Evolutionary conservation across 2,797 vertebrate species (phyloP).

Genomic region (Chloroceryle amazona): DNA sequence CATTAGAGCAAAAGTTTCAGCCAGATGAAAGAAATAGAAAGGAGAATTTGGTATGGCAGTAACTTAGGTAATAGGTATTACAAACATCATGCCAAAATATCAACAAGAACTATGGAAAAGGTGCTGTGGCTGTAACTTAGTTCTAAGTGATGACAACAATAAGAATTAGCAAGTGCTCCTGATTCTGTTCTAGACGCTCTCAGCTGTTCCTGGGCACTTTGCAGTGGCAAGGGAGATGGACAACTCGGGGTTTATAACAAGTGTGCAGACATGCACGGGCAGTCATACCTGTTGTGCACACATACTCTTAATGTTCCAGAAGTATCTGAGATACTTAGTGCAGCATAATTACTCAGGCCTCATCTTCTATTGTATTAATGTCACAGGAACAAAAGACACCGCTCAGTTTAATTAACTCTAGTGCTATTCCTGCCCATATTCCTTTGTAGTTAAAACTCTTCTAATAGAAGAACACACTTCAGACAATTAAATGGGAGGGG

Average conservation of each 20-base stretch:
- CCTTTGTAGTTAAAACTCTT: background rate
- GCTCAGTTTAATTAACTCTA: background rate
- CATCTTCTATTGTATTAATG: background rate
- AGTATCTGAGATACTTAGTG: background rate
- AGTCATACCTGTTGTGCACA: background rate
- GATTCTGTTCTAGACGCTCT: background rate
- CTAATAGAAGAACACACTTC: background rate
- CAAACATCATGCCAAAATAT: background rate
- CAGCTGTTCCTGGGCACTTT: background rate
- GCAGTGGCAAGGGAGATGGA: background rate
- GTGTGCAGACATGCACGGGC: background rate
- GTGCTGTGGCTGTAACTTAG: accelerated
- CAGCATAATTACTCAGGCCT: background rate
- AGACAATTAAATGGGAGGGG: background rate
- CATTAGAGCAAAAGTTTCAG: background rate
- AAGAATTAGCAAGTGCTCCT: background rate
- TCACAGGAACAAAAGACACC: background rate
- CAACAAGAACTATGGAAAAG: background rate
- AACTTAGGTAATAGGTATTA: background rate
- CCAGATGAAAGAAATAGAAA: slow-evolving; percentile 1
- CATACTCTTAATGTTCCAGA: background rate
- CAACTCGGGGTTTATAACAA: background rate
- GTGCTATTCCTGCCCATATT: background rate
- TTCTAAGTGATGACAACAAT: background rate
- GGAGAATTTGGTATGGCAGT: background rate